phyloP scores from a whole-genome alignment of 2,888 invertebrate species.

The Drosophila gaucha region DNA sequence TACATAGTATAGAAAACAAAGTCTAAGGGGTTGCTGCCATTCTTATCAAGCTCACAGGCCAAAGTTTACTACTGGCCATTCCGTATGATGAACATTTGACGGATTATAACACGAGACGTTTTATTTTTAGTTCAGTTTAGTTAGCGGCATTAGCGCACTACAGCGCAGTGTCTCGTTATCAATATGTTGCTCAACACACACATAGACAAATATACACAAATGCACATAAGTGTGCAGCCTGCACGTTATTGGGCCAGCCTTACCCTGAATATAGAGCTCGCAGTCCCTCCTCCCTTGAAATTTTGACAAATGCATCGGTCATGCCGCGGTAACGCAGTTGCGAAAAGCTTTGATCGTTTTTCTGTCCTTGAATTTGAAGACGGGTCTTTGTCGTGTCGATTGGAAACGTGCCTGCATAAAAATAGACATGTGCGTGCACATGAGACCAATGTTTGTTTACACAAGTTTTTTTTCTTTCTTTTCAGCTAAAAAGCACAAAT shows the following conservation, averaged over 20 bases:
- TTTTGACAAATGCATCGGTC: slow-evolving; percentile 95
- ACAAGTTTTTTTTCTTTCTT: slow-evolving; percentile 30
- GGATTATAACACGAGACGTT: slow-evolving; percentile 29
- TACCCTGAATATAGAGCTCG: slow-evolving; percentile 94
- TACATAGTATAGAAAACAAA: slow-evolving; percentile 38
- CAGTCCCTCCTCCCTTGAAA: slow-evolving; percentile 94
- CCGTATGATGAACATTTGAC: slow-evolving; percentile 28
- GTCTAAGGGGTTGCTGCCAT: slow-evolving; percentile 53
- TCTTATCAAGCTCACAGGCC: slow-evolving; percentile 53
- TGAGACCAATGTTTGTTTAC: slow-evolving; percentile 62
- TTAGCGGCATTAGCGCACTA: background rate
- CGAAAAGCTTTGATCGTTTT: slow-evolving; percentile 90
- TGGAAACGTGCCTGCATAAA: slow-evolving; percentile 93
- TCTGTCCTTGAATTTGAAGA: slow-evolving; percentile 97
- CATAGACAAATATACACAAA: background rate
- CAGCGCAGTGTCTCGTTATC: slow-evolving; percentile 26
- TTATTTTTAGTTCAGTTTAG: slow-evolving; percentile 22
- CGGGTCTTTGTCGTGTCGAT: slow-evolving; percentile 97
- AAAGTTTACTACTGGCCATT: slow-evolving; percentile 52
- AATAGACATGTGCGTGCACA: slow-evolving; percentile 22
- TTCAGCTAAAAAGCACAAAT: slow-evolving; percentile 15
- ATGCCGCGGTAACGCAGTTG: slow-evolving; percentile 94
- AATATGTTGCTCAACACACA: slow-evolving; percentile 10
- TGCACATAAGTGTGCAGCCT: slow-evolving; percentile 1
- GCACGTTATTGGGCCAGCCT: slow-evolving; percentile 63